Evolutionary conservation across 2,113 vertebrate species (phyloP), one percentile per base, ranked within the genome.

Genomic region (Sprattus sprattus): DNA sequence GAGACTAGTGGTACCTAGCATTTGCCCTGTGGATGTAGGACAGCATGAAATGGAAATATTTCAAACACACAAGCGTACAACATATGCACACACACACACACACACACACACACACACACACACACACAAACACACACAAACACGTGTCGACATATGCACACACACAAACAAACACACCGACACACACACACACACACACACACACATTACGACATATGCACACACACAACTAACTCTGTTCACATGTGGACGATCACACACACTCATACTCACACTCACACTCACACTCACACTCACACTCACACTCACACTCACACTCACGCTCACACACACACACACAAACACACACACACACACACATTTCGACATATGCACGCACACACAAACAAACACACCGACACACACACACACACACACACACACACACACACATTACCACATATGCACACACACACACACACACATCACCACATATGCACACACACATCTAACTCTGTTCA

Each of bases 241-340:
- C 54, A 71, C 44, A 78, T 18, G 81, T 64, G 10, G 81, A 88
- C 82, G 28, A 20, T 2, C 9, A 6, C 7, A 60, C 9, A 60
- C 1, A 54, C 0, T 16, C 11, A 1, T 20, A 54, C 50, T 7
- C 10, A 13, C 50, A 52, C 50, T 7, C 67, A 64, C 44, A 54
- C 67, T 45, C 60, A 86, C 22, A 60, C 81, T 88, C 39, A 81
- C 28, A 4, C 80, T 50, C 52, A 32, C 46, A 25, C 46, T n/a
- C 46, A 28, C 13, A 15, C 16, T 3, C 16, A 54, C 52, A 54
- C 11, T 16, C 50, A 54, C 46, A 82, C 85, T 84, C 45, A 25
- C 81, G 81, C 71, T 54, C 47, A 54, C 28, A 83, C 20, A 18
- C 52, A 84, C 6, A 39, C 46, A 50, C 47, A 32, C 18, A 20